These are phyloP conservation scores for Conger conger DNA, from an alignment of 2,113 vertebrate species.

Conservation along the genomic window DNA sequence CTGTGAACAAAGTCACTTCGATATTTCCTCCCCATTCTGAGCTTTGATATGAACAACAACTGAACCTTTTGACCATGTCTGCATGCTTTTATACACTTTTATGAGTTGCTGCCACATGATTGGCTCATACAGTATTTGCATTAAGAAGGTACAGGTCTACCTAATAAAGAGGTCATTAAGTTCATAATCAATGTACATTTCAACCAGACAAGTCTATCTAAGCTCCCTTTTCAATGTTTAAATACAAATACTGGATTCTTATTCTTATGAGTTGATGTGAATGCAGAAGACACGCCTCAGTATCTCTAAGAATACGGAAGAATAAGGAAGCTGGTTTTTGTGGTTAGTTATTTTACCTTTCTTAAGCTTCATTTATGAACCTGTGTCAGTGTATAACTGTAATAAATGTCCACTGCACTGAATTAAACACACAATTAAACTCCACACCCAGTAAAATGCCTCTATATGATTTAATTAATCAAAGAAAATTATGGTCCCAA, in stretches of 20 bases:
- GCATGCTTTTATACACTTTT: no score
- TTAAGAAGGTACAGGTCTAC: no score
- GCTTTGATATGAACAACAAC: no score
- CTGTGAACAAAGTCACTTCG: no score
- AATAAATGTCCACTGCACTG: neutral
- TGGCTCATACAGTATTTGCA: no score
- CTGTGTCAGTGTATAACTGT: neutral
- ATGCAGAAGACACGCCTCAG: no score
- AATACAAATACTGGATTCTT: neutral
- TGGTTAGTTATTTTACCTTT: neutral
- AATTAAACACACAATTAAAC: neutral
- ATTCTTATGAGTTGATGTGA: neutral
- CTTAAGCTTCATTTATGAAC: neutral
- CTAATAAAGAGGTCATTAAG: no score
- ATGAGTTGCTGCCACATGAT: no score
- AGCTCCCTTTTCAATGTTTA: neutral
- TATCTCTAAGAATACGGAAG: no score
- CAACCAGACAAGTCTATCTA: neutral
- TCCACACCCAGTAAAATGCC: neutral
- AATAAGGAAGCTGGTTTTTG: neutral
- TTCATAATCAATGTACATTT: neutral
- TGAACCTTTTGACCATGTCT: no score
- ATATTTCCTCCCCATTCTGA: no score
- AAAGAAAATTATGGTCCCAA: neutral
- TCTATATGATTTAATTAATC: neutral